Conservation (phyloP, 2,113 vertebrate genomes). For the Pygoscelis adeliae region DNA sequence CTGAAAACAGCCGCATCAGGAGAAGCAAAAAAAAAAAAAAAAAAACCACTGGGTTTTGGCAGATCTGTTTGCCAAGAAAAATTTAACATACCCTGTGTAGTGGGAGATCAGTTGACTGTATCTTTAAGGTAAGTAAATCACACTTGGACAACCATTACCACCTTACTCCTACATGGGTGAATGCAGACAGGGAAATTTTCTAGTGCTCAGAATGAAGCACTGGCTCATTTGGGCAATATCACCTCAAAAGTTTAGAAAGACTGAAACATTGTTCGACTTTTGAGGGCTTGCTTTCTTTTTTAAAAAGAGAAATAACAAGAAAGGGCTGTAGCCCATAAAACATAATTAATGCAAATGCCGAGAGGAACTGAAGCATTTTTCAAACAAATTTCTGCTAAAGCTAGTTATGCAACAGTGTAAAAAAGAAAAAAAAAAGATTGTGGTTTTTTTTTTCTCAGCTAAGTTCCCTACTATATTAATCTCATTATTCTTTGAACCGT, state of each 20-base stretch:
- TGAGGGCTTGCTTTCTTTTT: not conserved
- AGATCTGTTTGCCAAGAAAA: not conserved
- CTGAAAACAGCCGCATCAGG: not conserved
- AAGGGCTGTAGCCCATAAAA: constrained; percentile 2
- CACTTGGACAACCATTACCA: not conserved
- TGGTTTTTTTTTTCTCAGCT: constrained; percentile 82
- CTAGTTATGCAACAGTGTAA: constrained; percentile 81
- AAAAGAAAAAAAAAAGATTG: constrained; percentile 52
- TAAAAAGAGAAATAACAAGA: constrained; percentile 1
- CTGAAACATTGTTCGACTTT: not conserved
- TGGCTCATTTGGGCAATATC: not conserved
- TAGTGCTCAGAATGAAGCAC: not conserved
- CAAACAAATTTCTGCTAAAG: constrained; percentile 71
- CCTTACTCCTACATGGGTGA: not conserved
- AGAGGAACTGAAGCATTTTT: constrained; percentile 52
- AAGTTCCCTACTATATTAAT: constrained; percentile 98
- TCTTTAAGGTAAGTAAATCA: constrained; percentile 7
- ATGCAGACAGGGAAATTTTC: not conserved
- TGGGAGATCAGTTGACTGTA: not conserved
- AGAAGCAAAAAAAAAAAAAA: not conserved
- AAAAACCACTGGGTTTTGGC: not conserved
- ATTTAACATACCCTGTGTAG: not conserved
- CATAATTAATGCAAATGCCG: constrained; percentile 37
- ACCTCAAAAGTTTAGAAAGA: not conserved
- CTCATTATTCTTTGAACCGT: constrained; percentile 99